phyloP scores from a whole-genome alignment of 2,888 invertebrate species.

The Andrena hattorfiana region DNA sequence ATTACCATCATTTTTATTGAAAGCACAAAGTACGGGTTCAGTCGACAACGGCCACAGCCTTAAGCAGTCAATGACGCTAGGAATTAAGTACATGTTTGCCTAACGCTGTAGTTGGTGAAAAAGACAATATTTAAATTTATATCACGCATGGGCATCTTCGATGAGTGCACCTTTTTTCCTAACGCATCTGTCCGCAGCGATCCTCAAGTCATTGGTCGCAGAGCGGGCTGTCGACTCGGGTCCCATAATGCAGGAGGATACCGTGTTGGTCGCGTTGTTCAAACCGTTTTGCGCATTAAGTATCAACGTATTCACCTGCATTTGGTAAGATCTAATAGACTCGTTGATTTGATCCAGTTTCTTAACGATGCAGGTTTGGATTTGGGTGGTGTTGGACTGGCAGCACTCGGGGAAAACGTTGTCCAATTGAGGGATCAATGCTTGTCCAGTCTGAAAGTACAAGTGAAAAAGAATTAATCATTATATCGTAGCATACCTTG shows the following conservation, averaged over 20 bases:
- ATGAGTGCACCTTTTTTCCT: background rate
- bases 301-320: no score
- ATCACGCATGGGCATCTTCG: no score
- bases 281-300: background rate
- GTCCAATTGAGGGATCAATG: constrained; percentile 55
- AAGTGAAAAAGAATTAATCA: constrained; percentile 2
- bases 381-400: background rate
- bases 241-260: background rate
- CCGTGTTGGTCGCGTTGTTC: background rate
- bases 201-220: background rate
- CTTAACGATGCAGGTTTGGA: constrained; percentile 42
- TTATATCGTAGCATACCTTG: background rate
- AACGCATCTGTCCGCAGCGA: constrained; percentile 8
- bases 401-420: constrained; percentile 41
- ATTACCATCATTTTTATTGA: no score
- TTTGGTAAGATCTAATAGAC: constrained; percentile 13
- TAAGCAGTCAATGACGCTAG: no score
- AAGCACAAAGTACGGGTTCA: no score
- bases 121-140: no score
- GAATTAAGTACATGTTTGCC: no score
- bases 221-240: background rate
- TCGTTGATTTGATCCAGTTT: constrained; percentile 16
- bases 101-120: no score
- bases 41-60: no score
- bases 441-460: constrained; percentile 71